Evolutionary conservation across 2,113 vertebrate species (phyloP), one percentile per base, ranked within the genome.

Genomic region (Hyperoodon ampullatus): DNA sequence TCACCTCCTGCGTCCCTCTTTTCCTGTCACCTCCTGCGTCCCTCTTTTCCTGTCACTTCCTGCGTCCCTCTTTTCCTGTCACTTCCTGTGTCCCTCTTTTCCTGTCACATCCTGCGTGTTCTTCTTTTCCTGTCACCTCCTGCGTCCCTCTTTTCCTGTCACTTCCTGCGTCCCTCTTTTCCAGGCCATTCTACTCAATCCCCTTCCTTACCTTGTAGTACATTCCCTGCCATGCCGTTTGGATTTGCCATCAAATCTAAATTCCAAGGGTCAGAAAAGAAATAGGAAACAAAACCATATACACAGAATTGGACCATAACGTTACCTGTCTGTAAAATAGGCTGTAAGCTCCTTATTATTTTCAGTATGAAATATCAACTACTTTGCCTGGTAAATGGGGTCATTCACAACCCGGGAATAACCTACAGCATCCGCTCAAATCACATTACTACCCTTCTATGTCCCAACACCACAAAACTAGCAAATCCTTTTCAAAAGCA

Each of bases 401-500:
- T 33, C 70, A 77, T 80, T 87, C 6, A n/a, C 63, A 84, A 70
- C 60, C 30, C 70, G 28, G 18, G 30, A 65, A 81, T 84, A 75
- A 74, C 19, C 77, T 87, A 39, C 8, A 68, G 19, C 50, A 75
- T n/a, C 42, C 33, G 4, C 10, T 82, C 65, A 94, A 86, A 94
- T 70, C 42, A 53, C 68, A 83, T 75, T 92, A 42, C 12, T 53
- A 66, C 24, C 74, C 11, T 18, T 19, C 11, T 30, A 33, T 65
- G 19, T 16, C 91, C 58, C 35, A 96, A 60, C 8, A 88, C 7
- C 18, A 77, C 19, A n/a, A 53, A 75, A 77, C 50, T 58, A 90
- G 55, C n/a, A 95, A 87, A 80, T 68, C 3, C 19, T 90, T 94
- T 90, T 95, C 39, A 8, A 88, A 97, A 84, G 33, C 19, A 77